Percentiles rank a stretch among this genome's conserved stretches.
Conservation (phyloP, 2,888 invertebrate genomes). For the Tipula unca region DNA sequence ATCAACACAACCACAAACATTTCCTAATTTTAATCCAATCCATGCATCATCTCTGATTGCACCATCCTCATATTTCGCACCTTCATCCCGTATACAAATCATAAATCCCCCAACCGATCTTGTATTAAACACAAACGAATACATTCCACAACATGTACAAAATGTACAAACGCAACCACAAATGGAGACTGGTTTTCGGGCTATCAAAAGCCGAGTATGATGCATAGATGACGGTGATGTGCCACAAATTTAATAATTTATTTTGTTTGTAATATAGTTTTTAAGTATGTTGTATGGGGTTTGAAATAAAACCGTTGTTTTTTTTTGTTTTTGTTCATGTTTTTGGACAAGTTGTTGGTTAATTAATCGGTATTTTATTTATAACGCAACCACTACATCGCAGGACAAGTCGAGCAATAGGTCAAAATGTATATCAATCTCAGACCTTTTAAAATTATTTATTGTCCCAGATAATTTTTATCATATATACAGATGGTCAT, state of each 20-base stretch:
- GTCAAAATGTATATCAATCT: too few species aligned
- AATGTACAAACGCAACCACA: neutral
- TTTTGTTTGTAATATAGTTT: neutral
- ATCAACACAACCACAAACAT: neutral
- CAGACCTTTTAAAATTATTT: too few species aligned
- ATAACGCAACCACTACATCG: neutral
- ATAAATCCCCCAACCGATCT: neutral
- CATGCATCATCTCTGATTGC: neutral
- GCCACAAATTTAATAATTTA: neutral
- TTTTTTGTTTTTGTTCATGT: neutral
- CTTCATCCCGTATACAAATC: neutral
- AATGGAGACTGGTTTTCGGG: neutral
- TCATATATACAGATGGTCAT: too few species aligned
- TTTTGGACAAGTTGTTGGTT: neutral
- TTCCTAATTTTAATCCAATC: neutral
- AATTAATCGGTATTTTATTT: neutral
- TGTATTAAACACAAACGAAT: neutral
- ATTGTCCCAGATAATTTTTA: too few species aligned
- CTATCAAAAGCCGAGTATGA: neutral
- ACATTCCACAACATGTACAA: constrained; percentile 15
- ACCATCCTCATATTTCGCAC: neutral
- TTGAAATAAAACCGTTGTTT: neutral
- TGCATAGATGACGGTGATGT: neutral
- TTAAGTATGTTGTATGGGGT: neutral
- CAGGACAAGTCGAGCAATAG: too few species aligned